These are phyloP conservation scores for Drosophila phalerata DNA, from an alignment of 2,888 invertebrate genomes.

Conservation along the genomic window DNA sequence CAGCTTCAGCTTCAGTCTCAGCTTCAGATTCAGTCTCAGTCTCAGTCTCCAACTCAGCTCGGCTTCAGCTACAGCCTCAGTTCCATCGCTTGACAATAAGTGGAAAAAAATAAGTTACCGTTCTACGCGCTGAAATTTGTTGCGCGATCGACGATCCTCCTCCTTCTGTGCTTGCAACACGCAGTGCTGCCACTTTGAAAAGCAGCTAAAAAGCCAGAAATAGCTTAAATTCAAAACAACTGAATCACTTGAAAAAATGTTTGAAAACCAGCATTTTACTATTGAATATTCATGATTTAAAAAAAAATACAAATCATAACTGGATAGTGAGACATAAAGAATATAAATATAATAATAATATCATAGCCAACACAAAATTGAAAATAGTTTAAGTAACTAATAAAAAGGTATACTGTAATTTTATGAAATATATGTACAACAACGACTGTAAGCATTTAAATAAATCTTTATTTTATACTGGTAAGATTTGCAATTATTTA, in stretches of 20 bases:
- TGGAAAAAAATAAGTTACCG: conserved; percentile 83
- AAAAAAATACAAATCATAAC: too few species aligned
- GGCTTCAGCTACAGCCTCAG: conserved; percentile 27
- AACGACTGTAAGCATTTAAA: too few species aligned
- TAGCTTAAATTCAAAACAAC: neutral
- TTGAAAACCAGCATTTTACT: too few species aligned
- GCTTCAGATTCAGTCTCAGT: conserved; percentile 8
- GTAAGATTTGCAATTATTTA: too few species aligned
- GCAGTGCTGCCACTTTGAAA: conserved; percentile 27
- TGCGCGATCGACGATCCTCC: conserved; percentile 63
- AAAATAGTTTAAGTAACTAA: too few species aligned
- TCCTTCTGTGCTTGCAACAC: conserved; percentile 31
- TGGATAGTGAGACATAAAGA: too few species aligned
- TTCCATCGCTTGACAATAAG: conserved; percentile 69
- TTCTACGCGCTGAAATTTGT: conserved; percentile 82
- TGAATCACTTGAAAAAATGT: neutral
- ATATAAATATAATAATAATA: too few species aligned
- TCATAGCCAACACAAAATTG: too few species aligned
- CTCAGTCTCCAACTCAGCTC: conserved; percentile 20
- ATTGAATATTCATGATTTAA: neutral
- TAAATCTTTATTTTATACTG: too few species aligned
- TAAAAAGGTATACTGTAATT: too few species aligned
- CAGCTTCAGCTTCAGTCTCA: conserved; percentile 6
- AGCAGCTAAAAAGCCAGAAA: neutral
- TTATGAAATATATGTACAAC: too few species aligned